These are phyloP conservation scores for Drosophila watanabei DNA, from an alignment of 1,140 invertebrate species.

Conservation along the genomic window DNA sequence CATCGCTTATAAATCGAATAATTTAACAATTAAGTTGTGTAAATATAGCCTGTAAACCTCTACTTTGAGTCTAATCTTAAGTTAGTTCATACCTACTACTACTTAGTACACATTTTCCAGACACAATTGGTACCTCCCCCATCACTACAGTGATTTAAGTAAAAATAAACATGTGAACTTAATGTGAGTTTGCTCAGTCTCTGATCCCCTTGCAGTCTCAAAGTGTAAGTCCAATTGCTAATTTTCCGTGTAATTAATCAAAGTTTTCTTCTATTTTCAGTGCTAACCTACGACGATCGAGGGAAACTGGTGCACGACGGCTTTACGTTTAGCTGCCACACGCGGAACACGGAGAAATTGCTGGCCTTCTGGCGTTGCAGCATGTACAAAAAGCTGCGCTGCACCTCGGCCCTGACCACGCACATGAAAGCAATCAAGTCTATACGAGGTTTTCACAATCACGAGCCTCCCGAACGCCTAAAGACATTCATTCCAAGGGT, in stretches of 20 bases:
- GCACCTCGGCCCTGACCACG: slow-evolving; percentile 58
- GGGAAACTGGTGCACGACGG: slow-evolving; percentile 69
- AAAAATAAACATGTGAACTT: slow-evolving; percentile 57
- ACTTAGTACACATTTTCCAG: neutral
- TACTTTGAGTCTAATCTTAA: neutral
- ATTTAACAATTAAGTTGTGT: neutral
- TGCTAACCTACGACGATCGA: slow-evolving; percentile 68
- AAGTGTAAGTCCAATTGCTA: slow-evolving; percentile 22
- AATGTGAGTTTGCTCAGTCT: neutral
- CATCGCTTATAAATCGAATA: neutral
- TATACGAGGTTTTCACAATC: slow-evolving; percentile 60
- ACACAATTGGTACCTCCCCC: neutral
- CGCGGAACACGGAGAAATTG: slow-evolving; percentile 39
- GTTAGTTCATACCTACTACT: neutral
- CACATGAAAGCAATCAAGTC: slow-evolving; percentile 51
- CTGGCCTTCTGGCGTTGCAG: slow-evolving; percentile 72
- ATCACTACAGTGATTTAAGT: slow-evolving; percentile 6
- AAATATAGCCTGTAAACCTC: neutral
- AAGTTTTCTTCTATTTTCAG: slow-evolving; percentile 20
- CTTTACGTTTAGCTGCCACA: slow-evolving; percentile 57
- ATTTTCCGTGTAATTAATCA: neutral
- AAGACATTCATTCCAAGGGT: slow-evolving; percentile 65
- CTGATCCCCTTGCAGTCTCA: slow-evolving; percentile 1
- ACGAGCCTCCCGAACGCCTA: slow-evolving; percentile 42
- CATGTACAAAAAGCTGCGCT: slow-evolving; percentile 58